Evolutionary conservation across 2,797 vertebrate genomes (phyloP).

Genomic region (Sebastes nivosus): DNA sequence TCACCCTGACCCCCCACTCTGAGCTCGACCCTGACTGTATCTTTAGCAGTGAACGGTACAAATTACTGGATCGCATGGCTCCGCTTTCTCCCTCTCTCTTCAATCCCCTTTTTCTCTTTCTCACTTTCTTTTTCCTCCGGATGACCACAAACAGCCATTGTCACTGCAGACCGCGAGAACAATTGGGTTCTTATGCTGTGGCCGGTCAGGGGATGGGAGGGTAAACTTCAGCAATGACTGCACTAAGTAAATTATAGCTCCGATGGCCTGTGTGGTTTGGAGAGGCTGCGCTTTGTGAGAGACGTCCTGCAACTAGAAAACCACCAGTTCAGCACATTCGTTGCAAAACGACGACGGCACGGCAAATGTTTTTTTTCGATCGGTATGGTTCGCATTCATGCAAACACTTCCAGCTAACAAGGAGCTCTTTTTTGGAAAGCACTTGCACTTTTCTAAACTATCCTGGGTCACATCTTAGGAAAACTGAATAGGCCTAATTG

Average conservation of each 20-base stretch:
- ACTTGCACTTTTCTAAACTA: constrained; percentile 10
- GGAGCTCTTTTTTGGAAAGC: constrained; percentile 15
- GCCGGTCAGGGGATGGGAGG: constrained; percentile 72
- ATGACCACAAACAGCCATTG: constrained; percentile 82
- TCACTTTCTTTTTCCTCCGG: constrained; percentile 60
- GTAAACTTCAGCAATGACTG: constrained; percentile 74
- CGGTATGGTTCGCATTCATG: neutral
- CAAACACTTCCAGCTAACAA: neutral
- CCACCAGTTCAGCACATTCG: constrained; percentile 57
- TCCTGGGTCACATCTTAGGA: constrained; percentile 37
- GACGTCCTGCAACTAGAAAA: constrained; percentile 45
- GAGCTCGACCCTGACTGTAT: constrained; percentile 57
- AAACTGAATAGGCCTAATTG: constrained; percentile 50
- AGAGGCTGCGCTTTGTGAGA: constrained; percentile 56
- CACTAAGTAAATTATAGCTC: constrained; percentile 81
- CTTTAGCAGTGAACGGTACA: constrained; percentile 65
- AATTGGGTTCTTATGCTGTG: constrained; percentile 79
- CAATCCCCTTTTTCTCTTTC: constrained; percentile 43
- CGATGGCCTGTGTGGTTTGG: constrained; percentile 59
- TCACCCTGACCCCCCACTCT: constrained; percentile 47
- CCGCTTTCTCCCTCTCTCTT: constrained; percentile 37
- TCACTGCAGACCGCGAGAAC: constrained; percentile 74
- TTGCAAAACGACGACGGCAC: constrained; percentile 12
- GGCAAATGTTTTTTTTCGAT: neutral
- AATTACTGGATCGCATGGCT: constrained; percentile 67